Evolutionary conservation across 92 coral and sea anemone genomes (phyloP), one percentile per base, ranked within the genome.

Genomic region (Porites divaricata): DNA sequence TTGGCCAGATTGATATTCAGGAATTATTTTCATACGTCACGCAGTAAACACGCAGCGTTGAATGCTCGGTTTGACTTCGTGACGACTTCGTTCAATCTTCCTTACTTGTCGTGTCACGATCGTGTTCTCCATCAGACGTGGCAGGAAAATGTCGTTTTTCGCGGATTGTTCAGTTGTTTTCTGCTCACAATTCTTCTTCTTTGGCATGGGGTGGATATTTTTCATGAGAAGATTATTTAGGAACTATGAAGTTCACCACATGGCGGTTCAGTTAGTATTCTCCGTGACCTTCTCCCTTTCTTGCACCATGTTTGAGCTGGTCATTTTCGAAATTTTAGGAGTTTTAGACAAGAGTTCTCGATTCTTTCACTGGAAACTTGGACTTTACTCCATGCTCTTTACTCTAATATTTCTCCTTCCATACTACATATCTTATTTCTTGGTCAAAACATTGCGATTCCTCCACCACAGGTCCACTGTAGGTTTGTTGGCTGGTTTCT

Each of bases 151-250:
- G 99, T 96, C 99, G 80, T 95, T 96, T 76, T 81, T 90, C 67
- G 91, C 95, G 67, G 99, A 96, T 75, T 96, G 92, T 80, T 89
- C 95, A 49, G 93, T 96, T 71, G 98, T 96, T 22, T 92, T 96
- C 63, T 81, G 91, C 59, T 93, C 98, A 16, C 98, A 96, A 66
- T 91, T 91, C 61, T 87, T 96, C 57, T 96, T 96, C 92, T 96
- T 96, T 78, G 97, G 93, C 41, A 90, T 96, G 78, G 99, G 99
- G 1, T 96, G 99, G 99, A 90, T 96, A 75, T 96, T 96, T 73
- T 96, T 96, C 72, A 95, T 95, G 99, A 91, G 99, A 84, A 90
- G 99, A 83, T 90, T 96, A 24, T 96, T 96, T 81, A 95, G 96
- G 76, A 95, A 96, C 89, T 96, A 92, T 62, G 99, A 96, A 74